Evolutionary conservation across 2,113 vertebrate genomes (phyloP).

Genomic region (Neolamprologus cancellatus): DNA sequence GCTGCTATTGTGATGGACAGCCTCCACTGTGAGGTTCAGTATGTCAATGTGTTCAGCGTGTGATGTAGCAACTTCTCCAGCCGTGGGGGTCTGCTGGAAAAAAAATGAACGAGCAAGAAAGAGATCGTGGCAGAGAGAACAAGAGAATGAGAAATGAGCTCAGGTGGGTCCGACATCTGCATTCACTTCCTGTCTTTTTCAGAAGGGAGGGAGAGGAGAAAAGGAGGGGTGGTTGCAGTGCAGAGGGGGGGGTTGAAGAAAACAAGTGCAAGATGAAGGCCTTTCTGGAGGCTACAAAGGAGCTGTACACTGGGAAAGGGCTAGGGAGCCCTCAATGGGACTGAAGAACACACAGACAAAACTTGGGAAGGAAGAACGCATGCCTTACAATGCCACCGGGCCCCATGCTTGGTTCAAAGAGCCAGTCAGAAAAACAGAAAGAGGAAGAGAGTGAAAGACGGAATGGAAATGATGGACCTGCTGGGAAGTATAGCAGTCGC

Average conservation of each 20-base stretch:
- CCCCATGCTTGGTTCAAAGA: conserved; percentile 62
- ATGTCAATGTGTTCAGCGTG: conserved; percentile 53
- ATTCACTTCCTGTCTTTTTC: conserved; percentile 64
- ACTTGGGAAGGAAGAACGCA: conserved; percentile 63
- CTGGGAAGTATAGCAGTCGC: conserved; percentile 45
- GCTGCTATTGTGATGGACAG: conserved; percentile 63
- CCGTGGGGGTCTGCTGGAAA: conserved; percentile 34
- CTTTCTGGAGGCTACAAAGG: conserved; percentile 64
- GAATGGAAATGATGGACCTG: conserved; percentile 52
- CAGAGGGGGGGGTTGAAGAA: neutral
- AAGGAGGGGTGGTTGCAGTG: neutral
- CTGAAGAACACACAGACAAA: conserved; percentile 61
- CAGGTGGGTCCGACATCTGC: conserved; percentile 62
- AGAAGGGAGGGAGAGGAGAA: conserved; percentile 4
- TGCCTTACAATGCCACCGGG: conserved; percentile 51
- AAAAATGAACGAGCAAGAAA: conserved; percentile 1
- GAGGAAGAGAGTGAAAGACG: conserved; percentile 39
- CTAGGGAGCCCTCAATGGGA: conserved; percentile 51
- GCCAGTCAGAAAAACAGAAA: conserved; percentile 41
- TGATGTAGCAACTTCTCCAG: conserved; percentile 58
- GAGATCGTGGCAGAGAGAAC: conserved; percentile 24
- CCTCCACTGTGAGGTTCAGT: conserved; percentile 55
- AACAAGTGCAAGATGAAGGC: conserved; percentile 60
- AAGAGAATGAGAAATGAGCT: conserved; percentile 58
- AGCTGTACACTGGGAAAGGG: conserved; percentile 45